Evolutionary conservation across 1,140 invertebrate genomes (phyloP).

Genomic region (Leptopilina boulardi): DNA sequence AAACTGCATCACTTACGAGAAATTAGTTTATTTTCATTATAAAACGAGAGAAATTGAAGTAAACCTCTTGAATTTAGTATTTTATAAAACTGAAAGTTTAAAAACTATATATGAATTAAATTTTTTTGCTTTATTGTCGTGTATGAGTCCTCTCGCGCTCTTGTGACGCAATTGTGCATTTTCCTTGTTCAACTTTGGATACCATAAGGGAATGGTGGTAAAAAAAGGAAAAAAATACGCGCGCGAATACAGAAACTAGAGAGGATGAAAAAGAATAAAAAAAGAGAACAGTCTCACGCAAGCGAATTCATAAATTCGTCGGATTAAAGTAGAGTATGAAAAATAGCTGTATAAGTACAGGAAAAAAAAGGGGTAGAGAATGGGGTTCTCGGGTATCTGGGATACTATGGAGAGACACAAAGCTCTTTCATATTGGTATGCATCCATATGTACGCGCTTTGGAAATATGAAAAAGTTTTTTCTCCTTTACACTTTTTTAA

Average conservation of each 20-base stretch:
- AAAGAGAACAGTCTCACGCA: constrained; percentile 16
- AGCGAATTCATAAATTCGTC: constrained; percentile 57
- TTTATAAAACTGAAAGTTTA: background rate
- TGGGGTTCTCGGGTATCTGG: background rate
- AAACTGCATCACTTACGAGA: too few relatives aligned
- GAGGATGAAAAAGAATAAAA: constrained; percentile 6
- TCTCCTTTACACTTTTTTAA: background rate
- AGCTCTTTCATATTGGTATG: constrained; percentile 28
- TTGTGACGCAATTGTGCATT: constrained; percentile 17
- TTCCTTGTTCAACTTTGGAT: background rate
- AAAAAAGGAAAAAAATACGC: background rate
- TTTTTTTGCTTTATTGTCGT: background rate
- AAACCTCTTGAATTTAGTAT: background rate
- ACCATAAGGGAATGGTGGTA: background rate
- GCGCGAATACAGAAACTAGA: constrained; percentile 2
- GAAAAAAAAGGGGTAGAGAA: too few relatives aligned
- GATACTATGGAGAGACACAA: constrained; percentile 16
- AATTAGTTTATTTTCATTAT: too few relatives aligned
- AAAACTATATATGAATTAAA: constrained; percentile 24
- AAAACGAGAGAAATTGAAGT: too few relatives aligned
- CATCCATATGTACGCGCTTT: constrained; percentile 8
- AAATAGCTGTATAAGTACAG: constrained; percentile 54
- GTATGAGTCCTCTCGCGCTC: background rate
- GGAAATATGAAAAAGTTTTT: constrained; percentile 11
- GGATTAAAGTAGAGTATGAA: constrained; percentile 61